Evolutionary conservation across 1,140 invertebrate genomes (phyloP).

Genomic region (Whitmania pigra): DNA sequence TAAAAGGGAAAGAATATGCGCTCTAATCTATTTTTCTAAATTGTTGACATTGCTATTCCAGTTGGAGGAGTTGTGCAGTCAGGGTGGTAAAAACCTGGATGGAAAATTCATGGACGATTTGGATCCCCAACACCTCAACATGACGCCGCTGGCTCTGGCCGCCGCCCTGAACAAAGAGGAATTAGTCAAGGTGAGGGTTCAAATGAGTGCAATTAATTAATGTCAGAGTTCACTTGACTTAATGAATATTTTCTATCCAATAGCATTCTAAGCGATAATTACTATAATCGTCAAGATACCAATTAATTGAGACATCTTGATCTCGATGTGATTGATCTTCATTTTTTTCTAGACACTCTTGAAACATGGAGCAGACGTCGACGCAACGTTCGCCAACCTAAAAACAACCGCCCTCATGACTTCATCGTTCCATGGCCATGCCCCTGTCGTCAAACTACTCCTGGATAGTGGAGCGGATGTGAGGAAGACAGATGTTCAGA

Average conservation of each 20-base stretch:
- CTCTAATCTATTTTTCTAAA: not conserved
- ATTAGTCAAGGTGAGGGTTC: slow-evolving; percentile 6
- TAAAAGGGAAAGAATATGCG: not conserved
- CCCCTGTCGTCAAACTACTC: slow-evolving; percentile 19
- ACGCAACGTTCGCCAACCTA: slow-evolving; percentile 19
- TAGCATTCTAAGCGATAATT: too few species aligned
- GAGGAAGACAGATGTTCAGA: slow-evolving; percentile 19
- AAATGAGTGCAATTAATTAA: not conserved
- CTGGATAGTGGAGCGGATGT: slow-evolving; percentile 22
- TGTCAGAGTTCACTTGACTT: not conserved
- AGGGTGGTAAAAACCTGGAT: slow-evolving; percentile 15
- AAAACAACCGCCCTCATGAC: slow-evolving; percentile 25
- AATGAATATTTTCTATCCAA: not conserved
- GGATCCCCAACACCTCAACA: slow-evolving; percentile 22
- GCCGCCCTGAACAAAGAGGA: slow-evolving; percentile 23
- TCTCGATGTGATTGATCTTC: too few species aligned
- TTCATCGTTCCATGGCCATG: slow-evolving; percentile 23
- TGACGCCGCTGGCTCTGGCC: slow-evolving; percentile 25
- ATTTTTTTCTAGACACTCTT: slow-evolving; percentile 1
- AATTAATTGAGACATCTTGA: too few species aligned
- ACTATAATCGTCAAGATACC: too few species aligned
- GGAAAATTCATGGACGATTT: slow-evolving; percentile 20
- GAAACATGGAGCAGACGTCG: slow-evolving; percentile 20
- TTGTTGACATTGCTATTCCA: slow-evolving; percentile 1
- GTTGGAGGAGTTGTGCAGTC: slow-evolving; percentile 7